Percentiles rank a stretch among this genome's conserved stretches.
Conservation (phyloP, 2,797 vertebrate species). For the Accipiter superciliosus region DNA sequence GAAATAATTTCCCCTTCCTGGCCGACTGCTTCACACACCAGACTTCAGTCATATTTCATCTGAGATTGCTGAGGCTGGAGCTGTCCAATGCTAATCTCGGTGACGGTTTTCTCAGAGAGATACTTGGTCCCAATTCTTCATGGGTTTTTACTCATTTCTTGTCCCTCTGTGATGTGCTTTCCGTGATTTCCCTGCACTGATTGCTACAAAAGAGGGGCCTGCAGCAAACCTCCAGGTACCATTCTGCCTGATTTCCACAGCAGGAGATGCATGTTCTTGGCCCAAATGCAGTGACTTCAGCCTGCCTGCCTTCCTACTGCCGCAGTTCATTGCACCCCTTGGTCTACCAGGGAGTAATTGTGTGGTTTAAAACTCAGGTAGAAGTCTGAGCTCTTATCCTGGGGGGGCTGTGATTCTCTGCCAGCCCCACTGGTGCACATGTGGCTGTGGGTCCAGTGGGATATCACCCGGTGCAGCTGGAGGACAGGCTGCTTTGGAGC, state of each 20-base stretch:
- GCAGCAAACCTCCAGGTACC: not conserved
- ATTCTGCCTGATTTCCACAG: not conserved
- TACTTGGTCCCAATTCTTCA: not conserved
- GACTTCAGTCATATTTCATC: not conserved
- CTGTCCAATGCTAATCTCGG: not conserved
- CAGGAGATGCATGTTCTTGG: not conserved
- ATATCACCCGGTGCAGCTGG: not conserved
- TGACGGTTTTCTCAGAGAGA: not conserved
- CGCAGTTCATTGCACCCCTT: not conserved
- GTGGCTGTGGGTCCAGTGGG: not conserved
- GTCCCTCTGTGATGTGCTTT: not conserved
- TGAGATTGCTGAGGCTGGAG: not conserved
- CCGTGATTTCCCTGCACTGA: not conserved
- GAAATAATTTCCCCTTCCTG: conserved; percentile 13
- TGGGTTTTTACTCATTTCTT: not conserved
- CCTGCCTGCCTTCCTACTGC: not conserved
- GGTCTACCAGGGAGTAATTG: no score
- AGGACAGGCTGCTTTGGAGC: not conserved
- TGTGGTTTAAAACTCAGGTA: not conserved
- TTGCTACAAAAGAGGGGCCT: not conserved
- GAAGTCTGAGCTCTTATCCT: not conserved
- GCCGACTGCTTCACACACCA: not conserved
- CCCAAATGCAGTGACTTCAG: not conserved
- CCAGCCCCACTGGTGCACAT: rapidly evolving
- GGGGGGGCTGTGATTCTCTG: not conserved